Percentiles rank a stretch among this genome's conserved stretches.
Conservation (phyloP, 2,797 vertebrate species). For the Lagodon rhomboides region DNA sequence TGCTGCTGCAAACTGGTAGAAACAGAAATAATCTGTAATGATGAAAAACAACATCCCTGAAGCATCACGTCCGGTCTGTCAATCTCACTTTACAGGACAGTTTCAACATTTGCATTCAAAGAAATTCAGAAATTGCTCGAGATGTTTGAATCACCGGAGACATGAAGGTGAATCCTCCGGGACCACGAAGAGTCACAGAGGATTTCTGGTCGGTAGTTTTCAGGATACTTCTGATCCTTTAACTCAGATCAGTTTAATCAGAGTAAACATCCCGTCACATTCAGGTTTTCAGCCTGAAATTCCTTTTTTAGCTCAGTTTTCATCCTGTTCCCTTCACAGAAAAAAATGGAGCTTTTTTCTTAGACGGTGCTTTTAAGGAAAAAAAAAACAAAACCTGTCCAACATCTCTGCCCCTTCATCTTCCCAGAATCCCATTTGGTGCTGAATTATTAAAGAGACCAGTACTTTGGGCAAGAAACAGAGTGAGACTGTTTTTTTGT, state of each 20-base stretch:
- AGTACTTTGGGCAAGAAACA: constrained; percentile 33
- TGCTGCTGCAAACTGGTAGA: not conserved
- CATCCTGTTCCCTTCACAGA: not conserved
- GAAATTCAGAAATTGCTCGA: not conserved
- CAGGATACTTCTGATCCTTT: too few species aligned
- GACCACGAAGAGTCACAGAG: not conserved
- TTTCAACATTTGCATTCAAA: constrained; percentile 10
- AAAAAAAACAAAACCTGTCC: not conserved
- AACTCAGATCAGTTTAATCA: not conserved
- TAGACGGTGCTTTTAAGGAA: not conserved
- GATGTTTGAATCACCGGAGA: too few species aligned
- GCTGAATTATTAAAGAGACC: constrained; percentile 62
- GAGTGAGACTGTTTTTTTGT: constrained; percentile 23
- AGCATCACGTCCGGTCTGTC: not conserved
- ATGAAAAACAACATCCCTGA: not conserved
- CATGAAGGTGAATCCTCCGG: not conserved
- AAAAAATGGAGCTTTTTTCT: not conserved
- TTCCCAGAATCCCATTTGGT: constrained; percentile 39
- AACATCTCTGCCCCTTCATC: constrained; percentile 26
- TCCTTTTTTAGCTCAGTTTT: not conserved
- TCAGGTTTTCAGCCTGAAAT: not conserved
- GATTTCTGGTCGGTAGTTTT: not conserved
- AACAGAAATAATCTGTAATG: not conserved
- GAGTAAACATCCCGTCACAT: not conserved
- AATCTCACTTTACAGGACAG: not conserved